These are phyloP conservation scores for Lysiphlebus fabarum DNA, from an alignment of 1,140 invertebrate species.

Conservation along the genomic window DNA sequence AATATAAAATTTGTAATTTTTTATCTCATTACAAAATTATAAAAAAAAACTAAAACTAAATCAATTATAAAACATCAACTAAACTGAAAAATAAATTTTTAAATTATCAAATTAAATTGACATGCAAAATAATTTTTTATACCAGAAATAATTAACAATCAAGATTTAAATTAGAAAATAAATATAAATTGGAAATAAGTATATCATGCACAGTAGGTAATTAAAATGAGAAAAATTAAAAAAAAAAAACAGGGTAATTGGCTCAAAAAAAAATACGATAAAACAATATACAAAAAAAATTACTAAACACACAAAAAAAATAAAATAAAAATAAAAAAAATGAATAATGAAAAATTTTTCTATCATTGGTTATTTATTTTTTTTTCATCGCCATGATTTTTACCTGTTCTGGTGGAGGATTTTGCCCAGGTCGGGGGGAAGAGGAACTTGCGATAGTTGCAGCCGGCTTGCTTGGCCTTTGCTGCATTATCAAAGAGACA, in stretches of 20 bases:
- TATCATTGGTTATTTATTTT: conserved; percentile 19
- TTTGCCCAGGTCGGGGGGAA: conserved; percentile 58
- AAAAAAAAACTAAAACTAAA: too few relatives aligned
- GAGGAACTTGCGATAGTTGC: conserved; percentile 56
- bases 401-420: conserved; percentile 63
- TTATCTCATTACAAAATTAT: not conserved
- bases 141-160: too few relatives aligned
- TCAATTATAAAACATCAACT: too few relatives aligned
- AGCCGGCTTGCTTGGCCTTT: conserved; percentile 60
- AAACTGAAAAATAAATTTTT: conserved; percentile 1
- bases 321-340: conserved; percentile 23
- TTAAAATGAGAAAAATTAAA: too few relatives aligned
- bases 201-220: too few relatives aligned
- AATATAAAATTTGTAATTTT: too few relatives aligned
- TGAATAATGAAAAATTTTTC: conserved; percentile 7
- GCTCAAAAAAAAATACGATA: conserved; percentile 30
- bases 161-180: too few relatives aligned
- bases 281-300: too few relatives aligned
- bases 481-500: conserved; percentile 55
- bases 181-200: too few relatives aligned
- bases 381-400: conserved; percentile 43
- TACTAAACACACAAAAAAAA: conserved; percentile 23
- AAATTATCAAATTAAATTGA: not conserved
- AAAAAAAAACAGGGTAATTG: conserved; percentile 26
- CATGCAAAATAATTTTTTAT: not conserved